A percentile compares a stretch with the other conserved stretches of the same genome.
Evolutionary conservation across 2,113 vertebrate species (phyloP).

Genomic region (Triplophysa tibetana): DNA sequence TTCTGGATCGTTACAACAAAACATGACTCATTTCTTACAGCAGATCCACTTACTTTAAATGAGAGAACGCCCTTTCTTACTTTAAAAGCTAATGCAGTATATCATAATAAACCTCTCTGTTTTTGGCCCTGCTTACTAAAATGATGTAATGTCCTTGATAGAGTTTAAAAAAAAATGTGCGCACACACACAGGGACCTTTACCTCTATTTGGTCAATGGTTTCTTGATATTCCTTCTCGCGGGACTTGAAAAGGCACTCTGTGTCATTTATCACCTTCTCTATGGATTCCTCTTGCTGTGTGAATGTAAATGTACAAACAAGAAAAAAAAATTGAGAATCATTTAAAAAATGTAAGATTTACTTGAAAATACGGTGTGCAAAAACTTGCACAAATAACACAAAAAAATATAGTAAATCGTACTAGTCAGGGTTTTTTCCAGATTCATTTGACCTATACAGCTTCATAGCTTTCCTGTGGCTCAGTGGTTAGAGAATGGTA

Average conservation of each 20-base stretch:
- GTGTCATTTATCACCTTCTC: slow-evolving; percentile 83
- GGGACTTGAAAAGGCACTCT: slow-evolving; percentile 84
- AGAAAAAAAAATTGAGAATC: background rate
- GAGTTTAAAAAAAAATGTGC: background rate
- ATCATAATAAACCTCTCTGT: background rate
- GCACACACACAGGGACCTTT: slow-evolving; percentile 11
- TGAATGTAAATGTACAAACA: background rate
- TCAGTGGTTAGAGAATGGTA: too few relatives aligned
- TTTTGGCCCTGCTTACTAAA: background rate
- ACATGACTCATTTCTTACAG: background rate
- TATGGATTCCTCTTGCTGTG: slow-evolving; percentile 57
- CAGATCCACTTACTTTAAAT: background rate
- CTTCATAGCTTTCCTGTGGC: too few relatives aligned
- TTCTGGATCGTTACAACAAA: too few relatives aligned
- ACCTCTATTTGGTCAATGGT: slow-evolving; percentile 90
- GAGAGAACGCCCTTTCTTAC: background rate
- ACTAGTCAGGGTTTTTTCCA: background rate
- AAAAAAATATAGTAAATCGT: too few relatives aligned
- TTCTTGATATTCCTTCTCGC: slow-evolving; percentile 87
- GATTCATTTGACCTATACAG: background rate
- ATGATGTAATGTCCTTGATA: background rate
- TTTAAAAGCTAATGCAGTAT: background rate
- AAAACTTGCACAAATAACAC: too few relatives aligned
- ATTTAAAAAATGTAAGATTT: too few relatives aligned
- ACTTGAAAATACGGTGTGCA: too few relatives aligned